phyloP scores from a whole-genome alignment of 2,888 invertebrate genomes.

The Pandemis corylana region DNA sequence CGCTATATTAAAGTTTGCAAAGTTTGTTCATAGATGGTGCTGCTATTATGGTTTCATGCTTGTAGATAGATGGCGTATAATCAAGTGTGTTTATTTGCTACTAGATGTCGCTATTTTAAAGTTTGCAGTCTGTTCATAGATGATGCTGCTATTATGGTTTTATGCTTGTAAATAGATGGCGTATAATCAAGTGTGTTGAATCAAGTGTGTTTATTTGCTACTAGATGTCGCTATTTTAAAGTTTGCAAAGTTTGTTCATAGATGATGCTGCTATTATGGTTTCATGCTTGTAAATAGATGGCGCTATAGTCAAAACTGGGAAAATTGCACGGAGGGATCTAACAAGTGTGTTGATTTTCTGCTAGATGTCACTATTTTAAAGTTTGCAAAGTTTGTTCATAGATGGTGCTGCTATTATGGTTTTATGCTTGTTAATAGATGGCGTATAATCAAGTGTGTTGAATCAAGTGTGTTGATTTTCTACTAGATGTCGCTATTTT shows the following conservation, averaged over 20 bases:
- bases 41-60: no score
- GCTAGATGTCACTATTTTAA: neutral
- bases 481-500: neutral
- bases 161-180: neutral
- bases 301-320: neutral
- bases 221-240: no score
- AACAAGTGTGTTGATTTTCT: neutral
- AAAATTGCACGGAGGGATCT: neutral
- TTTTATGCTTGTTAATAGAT: no score
- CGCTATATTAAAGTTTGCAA: neutral
- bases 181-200: neutral
- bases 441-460: no score
- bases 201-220: no score
- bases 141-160: no score
- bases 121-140: neutral
- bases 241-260: neutral
- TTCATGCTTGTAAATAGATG: neutral
- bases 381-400: neutral
- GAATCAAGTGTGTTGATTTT: neutral
- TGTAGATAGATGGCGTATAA: no score
- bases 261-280: neutral
- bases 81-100: no score
- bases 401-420: no score
- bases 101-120: no score
- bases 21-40: no score